Base-by-base conservation (phyloP, 1,140 invertebrate genomes). In the Aleiodes sp. region DNA sequence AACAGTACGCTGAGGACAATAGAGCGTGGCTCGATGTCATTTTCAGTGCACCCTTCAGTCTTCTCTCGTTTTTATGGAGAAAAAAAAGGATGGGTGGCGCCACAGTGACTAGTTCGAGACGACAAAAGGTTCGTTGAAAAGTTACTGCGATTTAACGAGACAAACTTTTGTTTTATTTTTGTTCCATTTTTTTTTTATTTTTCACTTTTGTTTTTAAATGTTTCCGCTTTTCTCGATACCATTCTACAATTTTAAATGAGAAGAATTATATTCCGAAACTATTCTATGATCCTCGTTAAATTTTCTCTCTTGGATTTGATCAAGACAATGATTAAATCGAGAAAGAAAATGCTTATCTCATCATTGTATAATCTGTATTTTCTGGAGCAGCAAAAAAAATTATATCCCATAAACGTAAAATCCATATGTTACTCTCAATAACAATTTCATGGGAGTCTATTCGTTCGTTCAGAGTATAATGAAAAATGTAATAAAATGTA, bases 1-100 rank as follows among this genome's bases (percentile, higher is more conserved):
- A 57, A 35, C 14, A n/a, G 14, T 57, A 52, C 26, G 28, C 37
- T 21, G 64, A 9, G 37, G 9, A 63, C 31, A 63, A 57, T 66
- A 19, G n/a, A n/a, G 64, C 64, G 33, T 66, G 64, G 35, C 31
- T 66, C 33, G 10, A 26, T 56, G 46, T 35, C 52, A 66, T 66
- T 66, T 57, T 16, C 63, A 46, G 46, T 52, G 12, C 63, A 35
- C 24, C 14, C 43, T 21, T 16, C 37, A 26, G 33, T 37, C n/a
- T n/a, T n/a, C n/a, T 66, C 46, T 33, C 29, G 41, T n/a, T n/a
- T 46, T 35, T 16, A 31, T 14, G 16, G 28, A 52, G 26, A 33
- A 12, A 65, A n/a, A 19, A n/a, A 61, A 4, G 59, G 33, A 26
- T 24, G 37, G 59, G 37, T 26, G 63, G 29, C 43, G 63, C 29